phyloP scores from a whole-genome alignment of 2,797 vertebrate genomes.

The Ispidina lecontei region DNA sequence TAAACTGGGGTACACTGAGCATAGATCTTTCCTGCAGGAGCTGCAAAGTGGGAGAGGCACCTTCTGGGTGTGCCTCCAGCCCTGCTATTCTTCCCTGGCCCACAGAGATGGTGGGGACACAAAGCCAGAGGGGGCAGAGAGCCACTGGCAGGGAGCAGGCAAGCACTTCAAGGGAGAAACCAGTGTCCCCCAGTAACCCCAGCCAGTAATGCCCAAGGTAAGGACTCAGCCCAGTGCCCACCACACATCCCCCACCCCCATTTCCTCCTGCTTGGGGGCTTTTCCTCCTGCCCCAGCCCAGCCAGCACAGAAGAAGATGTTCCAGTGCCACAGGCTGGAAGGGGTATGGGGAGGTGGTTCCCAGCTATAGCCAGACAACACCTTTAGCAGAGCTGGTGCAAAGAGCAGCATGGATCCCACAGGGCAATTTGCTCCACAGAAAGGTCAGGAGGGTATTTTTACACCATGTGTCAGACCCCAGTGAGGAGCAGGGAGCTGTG shows the following conservation, averaged over 20 bases:
- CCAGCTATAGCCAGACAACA: background rate
- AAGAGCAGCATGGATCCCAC: background rate
- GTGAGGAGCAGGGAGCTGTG: background rate
- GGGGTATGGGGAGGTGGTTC: background rate
- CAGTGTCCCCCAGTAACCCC: background rate
- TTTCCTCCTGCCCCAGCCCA: background rate
- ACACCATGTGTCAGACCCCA: background rate
- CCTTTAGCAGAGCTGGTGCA: background rate
- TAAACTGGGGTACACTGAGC: background rate
- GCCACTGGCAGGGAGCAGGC: background rate
- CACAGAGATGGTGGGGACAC: fast-evolving
- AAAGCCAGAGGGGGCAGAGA: fast-evolving
- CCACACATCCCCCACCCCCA: fast-evolving
- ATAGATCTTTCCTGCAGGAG: background rate
- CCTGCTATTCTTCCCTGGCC: background rate
- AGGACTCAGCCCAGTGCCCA: too few relatives aligned
- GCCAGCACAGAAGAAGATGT: background rate
- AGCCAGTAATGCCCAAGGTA: background rate
- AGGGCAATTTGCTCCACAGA: background rate
- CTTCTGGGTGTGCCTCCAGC: background rate
- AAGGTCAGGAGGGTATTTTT: conserved; percentile 27
- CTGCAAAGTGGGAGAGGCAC: background rate
- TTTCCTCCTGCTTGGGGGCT: background rate
- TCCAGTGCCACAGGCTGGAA: background rate
- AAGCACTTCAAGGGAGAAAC: background rate